A percentile compares a stretch with the other conserved stretches of the same genome.
Evolutionary conservation across 2,888 invertebrate species (phyloP).

Genomic region (Drosophila borealis): DNA sequence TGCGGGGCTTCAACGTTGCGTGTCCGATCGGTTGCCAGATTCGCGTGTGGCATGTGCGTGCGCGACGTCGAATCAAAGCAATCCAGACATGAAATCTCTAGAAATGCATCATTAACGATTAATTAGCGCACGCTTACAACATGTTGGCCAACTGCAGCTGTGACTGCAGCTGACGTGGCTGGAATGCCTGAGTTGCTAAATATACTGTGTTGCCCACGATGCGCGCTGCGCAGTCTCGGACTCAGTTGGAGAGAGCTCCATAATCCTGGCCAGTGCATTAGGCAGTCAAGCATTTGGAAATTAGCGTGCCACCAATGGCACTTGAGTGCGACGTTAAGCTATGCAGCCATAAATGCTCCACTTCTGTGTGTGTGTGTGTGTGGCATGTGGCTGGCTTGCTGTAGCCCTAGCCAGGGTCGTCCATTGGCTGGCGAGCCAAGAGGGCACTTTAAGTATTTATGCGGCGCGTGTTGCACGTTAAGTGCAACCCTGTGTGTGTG

Average conservation of each 20-base stretch:
- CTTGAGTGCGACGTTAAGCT: conserved; percentile 58
- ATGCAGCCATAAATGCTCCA: conserved; percentile 51
- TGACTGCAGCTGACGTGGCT: conserved; percentile 26
- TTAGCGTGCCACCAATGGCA: conserved; percentile 70
- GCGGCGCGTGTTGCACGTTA: conserved; percentile 64
- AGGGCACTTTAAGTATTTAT: conserved; percentile 65
- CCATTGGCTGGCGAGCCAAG: conserved; percentile 41
- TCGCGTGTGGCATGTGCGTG: conserved; percentile 31
- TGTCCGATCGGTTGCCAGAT: conserved; percentile 52
- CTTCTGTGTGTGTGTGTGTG: conserved; percentile 14
- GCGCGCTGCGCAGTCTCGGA: conserved; percentile 15
- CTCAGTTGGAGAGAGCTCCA: conserved; percentile 25
- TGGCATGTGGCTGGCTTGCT: not conserved
- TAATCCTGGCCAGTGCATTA: conserved; percentile 60
- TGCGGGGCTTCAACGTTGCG: conserved; percentile 70
- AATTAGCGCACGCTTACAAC: conserved; percentile 58
- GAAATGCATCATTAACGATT: conserved; percentile 71
- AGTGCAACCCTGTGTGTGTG: conserved; percentile 53
- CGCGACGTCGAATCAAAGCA: conserved; percentile 20
- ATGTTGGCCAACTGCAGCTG: conserved; percentile 26
- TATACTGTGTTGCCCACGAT: conserved; percentile 1
- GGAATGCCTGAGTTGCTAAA: conserved; percentile 29
- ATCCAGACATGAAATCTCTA: conserved; percentile 66
- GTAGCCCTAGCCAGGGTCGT: conserved; percentile 23
- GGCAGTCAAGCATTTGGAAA: conserved; percentile 58